These are phyloP conservation scores for Loriculus beryllinus DNA, from an alignment of 2,797 vertebrate species.

Conservation along the genomic window DNA sequence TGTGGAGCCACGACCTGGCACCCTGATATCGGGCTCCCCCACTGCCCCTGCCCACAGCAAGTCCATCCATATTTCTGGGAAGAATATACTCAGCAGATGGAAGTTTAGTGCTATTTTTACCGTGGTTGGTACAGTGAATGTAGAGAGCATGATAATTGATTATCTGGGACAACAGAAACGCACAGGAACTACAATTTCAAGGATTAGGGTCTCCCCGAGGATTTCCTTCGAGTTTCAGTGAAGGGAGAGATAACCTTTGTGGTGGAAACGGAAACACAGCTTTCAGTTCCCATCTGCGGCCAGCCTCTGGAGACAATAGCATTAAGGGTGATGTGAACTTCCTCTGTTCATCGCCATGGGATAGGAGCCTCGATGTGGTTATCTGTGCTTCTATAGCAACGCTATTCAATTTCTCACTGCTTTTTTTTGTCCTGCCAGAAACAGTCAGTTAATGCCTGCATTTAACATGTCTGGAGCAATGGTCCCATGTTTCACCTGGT, in stretches of 20 bases:
- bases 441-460: neutral
- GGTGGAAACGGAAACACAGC: slow-evolving; percentile 69
- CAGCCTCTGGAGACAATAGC: slow-evolving; percentile 67
- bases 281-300: slow-evolving; percentile 72
- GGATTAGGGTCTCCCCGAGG: slow-evolving; percentile 31
- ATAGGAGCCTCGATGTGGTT: neutral
- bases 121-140: neutral
- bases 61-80: neutral
- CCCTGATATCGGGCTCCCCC: neutral
- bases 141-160: slow-evolving; percentile 52
- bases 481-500: neutral
- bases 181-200: slow-evolving; percentile 54
- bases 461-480: neutral
- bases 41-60: neutral
- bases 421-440: neutral
- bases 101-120: slow-evolving; percentile 42
- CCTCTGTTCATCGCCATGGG: neutral
- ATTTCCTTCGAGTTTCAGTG: slow-evolving; percentile 20
- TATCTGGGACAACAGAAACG: slow-evolving; percentile 45
- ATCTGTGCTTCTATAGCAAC: neutral
- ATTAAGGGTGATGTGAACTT: slow-evolving; percentile 50
- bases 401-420: neutral
- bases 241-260: slow-evolving; percentile 66
- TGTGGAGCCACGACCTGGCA: fast-evolving
- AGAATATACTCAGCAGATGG: slow-evolving; percentile 43